phyloP scores from a whole-genome alignment of 1,140 invertebrate species.

The Euwallacea similis region DNA sequence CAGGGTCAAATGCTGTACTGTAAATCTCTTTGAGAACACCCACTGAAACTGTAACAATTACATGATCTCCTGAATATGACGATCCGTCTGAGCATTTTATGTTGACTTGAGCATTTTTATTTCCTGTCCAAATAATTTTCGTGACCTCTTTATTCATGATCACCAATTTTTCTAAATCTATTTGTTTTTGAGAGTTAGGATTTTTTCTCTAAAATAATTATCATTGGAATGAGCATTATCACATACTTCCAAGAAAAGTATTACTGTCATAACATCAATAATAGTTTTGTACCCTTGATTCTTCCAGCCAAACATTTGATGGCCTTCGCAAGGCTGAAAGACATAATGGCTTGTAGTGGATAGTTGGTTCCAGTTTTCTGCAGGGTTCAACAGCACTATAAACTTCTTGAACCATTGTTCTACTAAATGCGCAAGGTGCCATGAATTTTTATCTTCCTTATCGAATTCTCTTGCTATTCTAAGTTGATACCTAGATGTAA shows the following conservation, averaged over 20 bases:
- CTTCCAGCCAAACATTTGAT: slow-evolving; percentile 44
- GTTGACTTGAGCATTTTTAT: slow-evolving; percentile 30
- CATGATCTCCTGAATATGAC: slow-evolving; percentile 62
- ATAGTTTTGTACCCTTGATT: slow-evolving; percentile 44
- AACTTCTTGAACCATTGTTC: slow-evolving; percentile 59
- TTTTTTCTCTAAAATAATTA: slow-evolving; percentile 30
- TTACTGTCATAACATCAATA: slow-evolving; percentile 43
- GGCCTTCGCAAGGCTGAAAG: slow-evolving; percentile 41
- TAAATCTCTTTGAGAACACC: slow-evolving; percentile 70
- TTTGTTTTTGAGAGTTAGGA: slow-evolving; percentile 44
- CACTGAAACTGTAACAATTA: slow-evolving; percentile 69
- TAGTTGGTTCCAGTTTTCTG: slow-evolving; percentile 63
- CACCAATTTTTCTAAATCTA: slow-evolving; percentile 46
- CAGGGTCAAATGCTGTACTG: slow-evolving; percentile 62
- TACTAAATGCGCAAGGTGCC: background rate
- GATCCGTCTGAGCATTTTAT: slow-evolving; percentile 58
- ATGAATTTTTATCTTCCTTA: background rate
- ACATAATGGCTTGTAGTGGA: slow-evolving; percentile 57
- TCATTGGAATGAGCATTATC: background rate
- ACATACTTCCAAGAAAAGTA: background rate
- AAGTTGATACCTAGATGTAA: too few species aligned
- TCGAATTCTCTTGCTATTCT: too few species aligned
- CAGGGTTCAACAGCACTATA: slow-evolving; percentile 60
- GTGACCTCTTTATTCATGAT: slow-evolving; percentile 56
- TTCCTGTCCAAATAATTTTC: slow-evolving; percentile 54